Evolutionary conservation across 2,888 invertebrate species (phyloP).

Genomic region (Tethea ocularis): DNA sequence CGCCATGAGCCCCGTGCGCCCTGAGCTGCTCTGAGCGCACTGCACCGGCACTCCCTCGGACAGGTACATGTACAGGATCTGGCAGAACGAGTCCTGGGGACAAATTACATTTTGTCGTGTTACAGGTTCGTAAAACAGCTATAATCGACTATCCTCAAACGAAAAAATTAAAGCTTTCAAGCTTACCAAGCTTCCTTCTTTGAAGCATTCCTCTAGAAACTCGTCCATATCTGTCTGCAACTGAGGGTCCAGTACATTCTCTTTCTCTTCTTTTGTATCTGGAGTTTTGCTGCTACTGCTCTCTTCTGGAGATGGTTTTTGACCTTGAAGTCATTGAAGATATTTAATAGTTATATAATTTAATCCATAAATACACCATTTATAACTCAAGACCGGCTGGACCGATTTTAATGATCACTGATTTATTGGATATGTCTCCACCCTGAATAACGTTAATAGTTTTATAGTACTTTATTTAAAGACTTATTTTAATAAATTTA

Average conservation of each 20-base stretch:
- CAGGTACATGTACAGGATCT: conserved; percentile 90
- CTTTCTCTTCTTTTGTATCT: conserved; percentile 52
- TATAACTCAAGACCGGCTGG: too few species aligned
- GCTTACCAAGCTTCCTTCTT: conserved; percentile 83
- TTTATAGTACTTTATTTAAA: too few species aligned
- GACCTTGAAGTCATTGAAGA: conserved; percentile 40
- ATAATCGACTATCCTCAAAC: too few species aligned
- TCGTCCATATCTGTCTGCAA: conserved; percentile 87
- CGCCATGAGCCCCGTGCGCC: conserved; percentile 90
- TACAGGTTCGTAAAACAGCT: too few species aligned
- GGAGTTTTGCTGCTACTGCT: conserved; percentile 29
- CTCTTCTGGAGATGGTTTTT: conserved; percentile 50
- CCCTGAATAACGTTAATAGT: too few species aligned
- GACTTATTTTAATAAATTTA: too few species aligned
- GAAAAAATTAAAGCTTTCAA: neutral
- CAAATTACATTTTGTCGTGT: too few species aligned
- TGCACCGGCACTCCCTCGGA: conserved; percentile 90
- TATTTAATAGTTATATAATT: neutral
- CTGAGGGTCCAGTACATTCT: conserved; percentile 57
- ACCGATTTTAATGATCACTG: too few species aligned
- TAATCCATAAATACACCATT: too few species aligned
- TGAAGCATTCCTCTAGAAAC: conserved; percentile 85
- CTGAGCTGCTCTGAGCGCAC: conserved; percentile 86
- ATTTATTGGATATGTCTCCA: too few species aligned
- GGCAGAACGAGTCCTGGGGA: conserved; percentile 87